Evolutionary conservation across 1,140 invertebrate genomes (phyloP).

Genomic region (Andricus grossulariae): DNA sequence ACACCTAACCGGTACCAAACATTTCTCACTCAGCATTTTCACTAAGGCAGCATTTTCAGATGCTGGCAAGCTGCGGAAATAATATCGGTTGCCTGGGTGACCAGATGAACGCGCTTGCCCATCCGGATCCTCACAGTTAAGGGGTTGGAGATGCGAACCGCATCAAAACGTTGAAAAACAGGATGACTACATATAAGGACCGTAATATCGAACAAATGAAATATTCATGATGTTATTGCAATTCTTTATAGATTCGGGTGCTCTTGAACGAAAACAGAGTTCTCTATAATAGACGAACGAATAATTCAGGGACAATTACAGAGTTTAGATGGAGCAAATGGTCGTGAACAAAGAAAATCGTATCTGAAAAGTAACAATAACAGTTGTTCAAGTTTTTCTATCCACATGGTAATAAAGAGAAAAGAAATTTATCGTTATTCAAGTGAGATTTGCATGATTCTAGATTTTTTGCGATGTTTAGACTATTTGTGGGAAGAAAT

Average conservation of each 20-base stretch:
- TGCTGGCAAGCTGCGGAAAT: conserved; percentile 68
- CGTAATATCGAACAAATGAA: conserved; percentile 43
- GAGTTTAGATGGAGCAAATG: too few relatives aligned
- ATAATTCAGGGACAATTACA: neutral
- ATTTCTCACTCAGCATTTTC: conserved; percentile 37
- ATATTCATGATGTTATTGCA: conserved; percentile 66
- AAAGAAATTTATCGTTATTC: too few relatives aligned
- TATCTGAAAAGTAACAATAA: too few relatives aligned
- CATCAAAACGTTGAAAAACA: neutral
- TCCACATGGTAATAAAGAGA: too few relatives aligned
- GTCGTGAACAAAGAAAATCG: too few relatives aligned
- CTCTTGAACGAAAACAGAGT: neutral
- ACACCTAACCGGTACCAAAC: conserved; percentile 58
- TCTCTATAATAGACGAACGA: neutral
- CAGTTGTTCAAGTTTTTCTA: too few relatives aligned
- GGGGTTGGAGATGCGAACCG: neutral
- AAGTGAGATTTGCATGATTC: too few relatives aligned
- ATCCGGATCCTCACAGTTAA: conserved; percentile 33
- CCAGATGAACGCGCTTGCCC: conserved; percentile 23
- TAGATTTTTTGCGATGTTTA: too few relatives aligned
- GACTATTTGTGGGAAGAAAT: too few relatives aligned
- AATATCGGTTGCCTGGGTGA: conserved; percentile 49
- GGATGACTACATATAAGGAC: neutral
- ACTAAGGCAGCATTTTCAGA: conserved; percentile 40
- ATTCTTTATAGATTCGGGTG: conserved; percentile 38